Base-by-base conservation (phyloP, 1,140 invertebrate genomes). In the Hetaerina americana region DNA sequence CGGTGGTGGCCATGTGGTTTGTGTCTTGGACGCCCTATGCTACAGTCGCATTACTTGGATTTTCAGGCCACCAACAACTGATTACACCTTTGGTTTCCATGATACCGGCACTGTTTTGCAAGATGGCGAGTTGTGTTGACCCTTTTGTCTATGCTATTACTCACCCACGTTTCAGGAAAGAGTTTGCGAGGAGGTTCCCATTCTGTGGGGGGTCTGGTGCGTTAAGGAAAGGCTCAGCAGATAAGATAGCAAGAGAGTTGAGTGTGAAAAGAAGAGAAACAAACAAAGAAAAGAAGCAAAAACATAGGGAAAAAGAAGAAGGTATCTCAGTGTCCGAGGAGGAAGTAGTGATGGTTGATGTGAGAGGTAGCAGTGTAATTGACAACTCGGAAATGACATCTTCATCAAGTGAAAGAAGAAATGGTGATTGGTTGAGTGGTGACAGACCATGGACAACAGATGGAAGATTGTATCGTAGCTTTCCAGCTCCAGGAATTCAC, bases 11-110 rank as follows among this genome's bases (percentile, higher is more conserved):
- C 0, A 77, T 91, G 10, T 92, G 90, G 85, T 87, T 92, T 75
- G 75, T 89, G 6, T 88, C 90, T 3, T 92, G 90, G 90, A 90
- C 89, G 0, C 90, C 90, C 0, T 92, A 92, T 76, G 87, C 90
- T 0, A 78, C 88, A 5, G 87, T 92, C 0, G 85, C 91, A 12
- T 82, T 92, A 15, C 80, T 92, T 8, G 91, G 89, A 0, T 87
- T 91, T 71, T 87, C 86, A 72, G 89, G 88, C 8, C 78, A 81
- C 69, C 84, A 85, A 73, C 76, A 87, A 27, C 76, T 86, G 5
- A 84, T 92, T 15, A 87, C 88, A 0, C 90, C 90, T 0, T 74
- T 87, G 18, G 78, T 81, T 0, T 91, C 89, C 0, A 90, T 91
- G 88, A 82, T 92, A 15, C 90, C 90, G 0, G 90, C 90, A 0